phyloP scores from a whole-genome alignment of 1,140 invertebrate species.

The Yoshiicerus persimilis region DNA sequence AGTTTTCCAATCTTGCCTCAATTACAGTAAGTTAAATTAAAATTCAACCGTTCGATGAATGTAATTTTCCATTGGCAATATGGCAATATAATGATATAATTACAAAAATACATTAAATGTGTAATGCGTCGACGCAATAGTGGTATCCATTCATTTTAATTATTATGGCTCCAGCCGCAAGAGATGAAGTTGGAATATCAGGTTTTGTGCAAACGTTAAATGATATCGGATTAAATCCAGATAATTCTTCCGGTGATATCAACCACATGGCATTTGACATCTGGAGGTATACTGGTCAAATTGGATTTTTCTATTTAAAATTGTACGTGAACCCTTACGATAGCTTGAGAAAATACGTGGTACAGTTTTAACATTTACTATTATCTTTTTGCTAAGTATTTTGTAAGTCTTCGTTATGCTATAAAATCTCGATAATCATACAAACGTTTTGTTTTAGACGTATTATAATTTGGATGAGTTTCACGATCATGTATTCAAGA shows the following conservation, averaged over 20 bases:
- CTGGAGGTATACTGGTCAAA: not conserved
- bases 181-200: not conserved
- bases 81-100: no score
- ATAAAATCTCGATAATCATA: no score
- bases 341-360: not conserved
- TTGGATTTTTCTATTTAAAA: not conserved
- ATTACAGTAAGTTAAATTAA: not conserved
- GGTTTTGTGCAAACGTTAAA: not conserved
- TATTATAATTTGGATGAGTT: not conserved
- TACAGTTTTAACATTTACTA: no score
- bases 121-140: no score
- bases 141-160: no score
- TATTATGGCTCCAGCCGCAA: not conserved
- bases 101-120: no score
- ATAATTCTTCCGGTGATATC: not conserved
- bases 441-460: no score
- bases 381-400: no score
- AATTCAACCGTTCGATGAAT: no score
- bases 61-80: no score
- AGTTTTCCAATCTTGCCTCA: not conserved
- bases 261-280: not conserved
- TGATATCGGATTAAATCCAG: not conserved
- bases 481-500: not conserved
- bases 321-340: not conserved
- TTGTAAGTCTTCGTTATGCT: no score